Evolutionary conservation across 2,888 invertebrate species (phyloP).

Genomic region (Tenthredo amoena): DNA sequence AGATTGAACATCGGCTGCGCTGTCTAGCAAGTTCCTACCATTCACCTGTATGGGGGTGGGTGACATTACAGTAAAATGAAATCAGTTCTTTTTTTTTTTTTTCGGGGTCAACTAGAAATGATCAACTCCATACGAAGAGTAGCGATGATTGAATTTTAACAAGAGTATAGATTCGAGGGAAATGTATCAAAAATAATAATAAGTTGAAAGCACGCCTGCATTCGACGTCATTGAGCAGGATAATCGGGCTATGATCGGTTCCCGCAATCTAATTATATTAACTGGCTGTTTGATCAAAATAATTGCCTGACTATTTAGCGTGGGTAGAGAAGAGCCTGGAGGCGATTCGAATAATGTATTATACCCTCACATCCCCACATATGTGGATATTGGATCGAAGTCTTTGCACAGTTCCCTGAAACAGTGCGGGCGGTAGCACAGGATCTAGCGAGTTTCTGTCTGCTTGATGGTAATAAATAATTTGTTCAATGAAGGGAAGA

Average conservation of each 20-base stretch:
- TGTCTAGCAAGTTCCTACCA: not conserved
- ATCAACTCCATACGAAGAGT: not conserved
- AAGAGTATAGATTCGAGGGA: not conserved
- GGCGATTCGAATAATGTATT: constrained; percentile 22
- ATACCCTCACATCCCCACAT: not conserved
- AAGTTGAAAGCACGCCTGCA: not conserved
- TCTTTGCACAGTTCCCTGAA: constrained; percentile 31
- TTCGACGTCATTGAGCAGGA: not conserved
- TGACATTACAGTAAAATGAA: not conserved
- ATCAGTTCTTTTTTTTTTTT: not conserved
- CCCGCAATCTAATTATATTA: constrained; percentile 32
- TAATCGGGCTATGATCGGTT: constrained; percentile 24
- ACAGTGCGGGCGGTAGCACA: not conserved
- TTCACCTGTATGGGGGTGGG: not conserved
- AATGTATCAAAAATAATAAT: not conserved
- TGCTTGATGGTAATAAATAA: constrained; percentile 34
- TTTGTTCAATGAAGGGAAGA: constrained; percentile 23
- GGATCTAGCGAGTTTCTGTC: constrained; percentile 14
- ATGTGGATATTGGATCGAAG: constrained; percentile 30
- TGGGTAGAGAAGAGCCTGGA: constrained; percentile 22
- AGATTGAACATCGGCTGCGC: constrained; percentile 1
- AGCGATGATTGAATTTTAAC: not conserved
- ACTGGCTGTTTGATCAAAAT: constrained; percentile 45
- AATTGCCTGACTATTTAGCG: constrained; percentile 39
- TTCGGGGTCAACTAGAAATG: not conserved